Evolutionary conservation across 2,113 vertebrate species (phyloP).

Genomic region (Xyliphius kryptos): DNA sequence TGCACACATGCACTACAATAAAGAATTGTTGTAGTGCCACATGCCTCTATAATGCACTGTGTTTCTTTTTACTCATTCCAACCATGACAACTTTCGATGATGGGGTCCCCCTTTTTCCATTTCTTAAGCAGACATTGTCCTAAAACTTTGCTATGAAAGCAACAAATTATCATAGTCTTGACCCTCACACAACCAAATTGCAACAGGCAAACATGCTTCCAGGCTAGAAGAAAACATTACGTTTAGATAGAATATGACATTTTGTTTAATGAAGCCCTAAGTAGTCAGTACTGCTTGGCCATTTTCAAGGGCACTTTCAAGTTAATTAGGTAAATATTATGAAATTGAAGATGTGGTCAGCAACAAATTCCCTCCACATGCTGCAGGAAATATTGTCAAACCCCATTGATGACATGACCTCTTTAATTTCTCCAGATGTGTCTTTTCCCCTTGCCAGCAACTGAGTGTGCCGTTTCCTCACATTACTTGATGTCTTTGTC

Average conservation of each 20-base stretch:
- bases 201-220: neutral
- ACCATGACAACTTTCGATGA: neutral
- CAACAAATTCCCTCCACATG: conserved; percentile 45
- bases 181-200: conserved; percentile 15
- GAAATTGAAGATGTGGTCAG: conserved; percentile 40
- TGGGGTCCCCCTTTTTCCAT: neutral
- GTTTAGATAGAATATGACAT: conserved; percentile 40
- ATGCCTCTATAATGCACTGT: too few relatives aligned
- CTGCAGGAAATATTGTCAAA: conserved; percentile 53
- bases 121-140: conserved; percentile 5
- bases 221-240: conserved; percentile 13
- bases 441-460: conserved; percentile 41
- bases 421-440: conserved; percentile 59
- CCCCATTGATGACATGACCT: conserved; percentile 52
- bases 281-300: conserved; percentile 26
- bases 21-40: too few relatives aligned
- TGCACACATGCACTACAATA: too few relatives aligned
- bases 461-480: conserved; percentile 18
- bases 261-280: conserved; percentile 45
- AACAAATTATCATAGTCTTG: conserved; percentile 32
- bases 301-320: too few relatives aligned
- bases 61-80: too few relatives aligned
- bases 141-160: conserved; percentile 17
- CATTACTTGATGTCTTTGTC: conserved; percentile 4
- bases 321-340: conserved; percentile 63